A percentile compares a stretch with the other conserved stretches of the same genome.
Conservation (phyloP, 2,888 invertebrate species). For the Nomada flava region DNA sequence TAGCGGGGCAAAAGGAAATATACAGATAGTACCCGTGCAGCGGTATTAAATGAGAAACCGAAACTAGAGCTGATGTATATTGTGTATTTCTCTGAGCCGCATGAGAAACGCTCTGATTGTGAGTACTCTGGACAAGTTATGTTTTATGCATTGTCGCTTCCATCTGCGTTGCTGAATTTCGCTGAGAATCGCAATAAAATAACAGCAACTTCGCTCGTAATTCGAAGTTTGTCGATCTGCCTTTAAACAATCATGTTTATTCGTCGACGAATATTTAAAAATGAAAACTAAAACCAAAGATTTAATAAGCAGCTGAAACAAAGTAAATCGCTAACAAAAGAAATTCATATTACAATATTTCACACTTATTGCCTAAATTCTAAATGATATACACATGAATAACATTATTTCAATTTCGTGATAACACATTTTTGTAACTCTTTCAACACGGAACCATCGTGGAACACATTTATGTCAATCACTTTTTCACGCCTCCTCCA, state of each 20-base stretch:
- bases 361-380: no score
- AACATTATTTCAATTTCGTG: no score
- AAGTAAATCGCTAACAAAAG: no score
- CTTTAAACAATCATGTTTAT: background rate
- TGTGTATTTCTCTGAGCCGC: background rate
- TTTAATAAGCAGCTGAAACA: no score
- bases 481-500: background rate
- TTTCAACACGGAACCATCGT: no score
- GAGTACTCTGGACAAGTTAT: background rate
- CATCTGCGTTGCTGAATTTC: background rate
- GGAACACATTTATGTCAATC: background rate
- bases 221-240: background rate
- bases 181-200: background rate
- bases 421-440: no score
- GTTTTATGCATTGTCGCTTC: conserved; percentile 12
- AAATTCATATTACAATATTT: no score
- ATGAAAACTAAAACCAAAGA: no score
- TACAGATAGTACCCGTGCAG: background rate
- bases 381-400: no score
- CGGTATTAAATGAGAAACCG: conserved; percentile 13
- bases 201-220: background rate
- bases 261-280: background rate
- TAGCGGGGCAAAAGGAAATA: conserved; percentile 8
- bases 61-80: conserved; percentile 10
- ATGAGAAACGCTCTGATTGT: background rate